These are phyloP conservation scores for Gadus chalcogrammus DNA, from an alignment of 2,113 vertebrate genomes.

Conservation along the genomic window DNA sequence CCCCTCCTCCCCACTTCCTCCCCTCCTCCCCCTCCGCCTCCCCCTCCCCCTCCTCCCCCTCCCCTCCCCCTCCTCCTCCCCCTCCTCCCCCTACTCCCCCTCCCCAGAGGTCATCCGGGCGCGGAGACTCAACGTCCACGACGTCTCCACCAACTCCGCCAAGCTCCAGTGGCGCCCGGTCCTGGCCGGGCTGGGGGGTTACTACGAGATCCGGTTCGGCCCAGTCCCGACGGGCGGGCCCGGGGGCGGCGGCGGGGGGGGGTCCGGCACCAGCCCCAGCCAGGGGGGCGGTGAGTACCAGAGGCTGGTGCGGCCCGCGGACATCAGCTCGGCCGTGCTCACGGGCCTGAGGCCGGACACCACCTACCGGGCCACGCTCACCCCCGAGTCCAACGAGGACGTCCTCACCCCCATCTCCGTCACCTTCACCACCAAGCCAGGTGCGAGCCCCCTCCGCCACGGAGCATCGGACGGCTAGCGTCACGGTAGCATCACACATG, in stretches of 20 bases:
- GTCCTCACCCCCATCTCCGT: conserved; percentile 71
- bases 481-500: not conserved
- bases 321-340: conserved; percentile 68
- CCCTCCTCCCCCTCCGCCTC: too few species aligned
- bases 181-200: conserved; percentile 67
- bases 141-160: conserved; percentile 80
- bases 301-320: conserved; percentile 66
- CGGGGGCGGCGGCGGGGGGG: not conserved
- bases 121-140: conserved; percentile 74
- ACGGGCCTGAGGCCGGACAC: conserved; percentile 76
- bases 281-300: conserved; percentile 48
- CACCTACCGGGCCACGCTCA: conserved; percentile 80
- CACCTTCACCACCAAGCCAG: conserved; percentile 80
- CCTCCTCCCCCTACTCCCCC: not conserved
- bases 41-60: too few species aligned
- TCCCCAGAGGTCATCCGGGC: conserved; percentile 81
- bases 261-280: conserved; percentile 56
- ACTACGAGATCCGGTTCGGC: conserved; percentile 79
- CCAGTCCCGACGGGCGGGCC: conserved; percentile 43
- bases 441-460: conserved; percentile 47
- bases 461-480: not conserved
- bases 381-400: conserved; percentile 77
- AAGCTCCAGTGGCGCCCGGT: conserved; percentile 82
- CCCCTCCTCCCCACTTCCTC: too few species aligned
- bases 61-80: not conserved